A percentile compares a stretch with the other conserved stretches of the same genome.
phyloP scores from a whole-genome alignment of 2,888 invertebrate genomes.

The Parnassius apollo region DNA sequence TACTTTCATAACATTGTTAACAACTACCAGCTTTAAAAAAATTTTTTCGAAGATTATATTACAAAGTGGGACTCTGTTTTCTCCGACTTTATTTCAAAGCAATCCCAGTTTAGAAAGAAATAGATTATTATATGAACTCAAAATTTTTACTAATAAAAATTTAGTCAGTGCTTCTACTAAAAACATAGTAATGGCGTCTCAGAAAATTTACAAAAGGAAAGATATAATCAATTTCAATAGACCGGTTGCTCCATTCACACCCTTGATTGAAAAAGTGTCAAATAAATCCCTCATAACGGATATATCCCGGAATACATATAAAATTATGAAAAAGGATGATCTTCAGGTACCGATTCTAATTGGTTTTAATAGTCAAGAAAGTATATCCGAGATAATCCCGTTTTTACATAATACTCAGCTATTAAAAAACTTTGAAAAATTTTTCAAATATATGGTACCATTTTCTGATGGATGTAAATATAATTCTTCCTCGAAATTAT shows the following conservation, averaged over 20 bases:
- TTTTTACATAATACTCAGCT: slow-evolving; percentile 61
- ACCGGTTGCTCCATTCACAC: slow-evolving; percentile 64
- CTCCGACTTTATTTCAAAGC: slow-evolving; percentile 60
- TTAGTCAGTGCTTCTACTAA: slow-evolving; percentile 45
- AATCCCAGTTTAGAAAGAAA: slow-evolving; percentile 46
- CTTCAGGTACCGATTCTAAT: slow-evolving; percentile 60
- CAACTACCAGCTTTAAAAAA: slow-evolving; percentile 55
- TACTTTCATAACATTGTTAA: slow-evolving; percentile 56
- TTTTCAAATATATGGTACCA: slow-evolving; percentile 68
- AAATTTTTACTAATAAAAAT: slow-evolving; percentile 38
- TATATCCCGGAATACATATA: slow-evolving; percentile 41
- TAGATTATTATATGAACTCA: slow-evolving; percentile 48
- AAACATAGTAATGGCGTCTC: slow-evolving; percentile 51
- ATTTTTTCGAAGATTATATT: slow-evolving; percentile 68
- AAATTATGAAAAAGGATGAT: slow-evolving; percentile 29
- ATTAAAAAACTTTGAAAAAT: slow-evolving; percentile 50
- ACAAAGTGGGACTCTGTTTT: slow-evolving; percentile 67
- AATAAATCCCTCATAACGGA: slow-evolving; percentile 48
- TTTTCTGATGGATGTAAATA: slow-evolving; percentile 58
- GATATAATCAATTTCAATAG: slow-evolving; percentile 61
- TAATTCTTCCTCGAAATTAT: slow-evolving; percentile 48
- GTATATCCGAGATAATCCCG: slow-evolving; percentile 67
- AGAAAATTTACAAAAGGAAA: slow-evolving; percentile 55
- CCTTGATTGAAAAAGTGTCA: slow-evolving; percentile 49
- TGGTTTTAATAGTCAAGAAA: slow-evolving; percentile 76